Conservation (phyloP, 2,797 vertebrate genomes). For the Danio choprae region DNA sequence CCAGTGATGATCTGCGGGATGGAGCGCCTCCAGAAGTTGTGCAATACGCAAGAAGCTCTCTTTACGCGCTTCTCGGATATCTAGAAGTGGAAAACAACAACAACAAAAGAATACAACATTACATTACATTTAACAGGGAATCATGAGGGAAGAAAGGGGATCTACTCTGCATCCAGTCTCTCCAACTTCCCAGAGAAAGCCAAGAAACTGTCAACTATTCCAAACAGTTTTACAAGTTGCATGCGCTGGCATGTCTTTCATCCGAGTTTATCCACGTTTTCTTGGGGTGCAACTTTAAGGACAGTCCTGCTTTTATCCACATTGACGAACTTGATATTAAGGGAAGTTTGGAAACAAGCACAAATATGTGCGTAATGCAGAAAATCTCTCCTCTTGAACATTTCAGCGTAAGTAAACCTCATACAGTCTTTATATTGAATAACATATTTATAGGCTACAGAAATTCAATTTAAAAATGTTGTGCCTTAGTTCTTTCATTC, state of each 20-base stretch:
- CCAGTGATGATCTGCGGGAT: conserved; percentile 14
- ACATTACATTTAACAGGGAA: neutral
- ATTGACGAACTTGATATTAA: conserved; percentile 40
- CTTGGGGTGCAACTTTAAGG: conserved; percentile 60
- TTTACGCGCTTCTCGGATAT: conserved; percentile 32
- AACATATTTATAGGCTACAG: neutral
- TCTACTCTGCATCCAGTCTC: conserved; percentile 28
- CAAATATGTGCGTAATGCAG: neutral
- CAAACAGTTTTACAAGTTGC: conserved; percentile 80
- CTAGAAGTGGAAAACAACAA: conserved; percentile 13
- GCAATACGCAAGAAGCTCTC: neutral
- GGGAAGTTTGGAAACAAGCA: conserved; percentile 16
- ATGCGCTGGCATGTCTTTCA: conserved; percentile 76
- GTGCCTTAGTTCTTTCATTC: neutral
- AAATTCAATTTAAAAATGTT: neutral
- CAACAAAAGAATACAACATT: neutral
- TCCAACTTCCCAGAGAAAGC: conserved; percentile 39
- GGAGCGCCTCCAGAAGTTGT: conserved; percentile 28
- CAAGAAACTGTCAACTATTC: conserved; percentile 75
- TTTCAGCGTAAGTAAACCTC: conserved; percentile 2
- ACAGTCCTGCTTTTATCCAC: conserved; percentile 54
- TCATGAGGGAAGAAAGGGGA: neutral
- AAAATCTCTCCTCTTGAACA: neutral
- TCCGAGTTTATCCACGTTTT: conserved; percentile 67
- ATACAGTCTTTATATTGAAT: neutral